Base-by-base conservation (phyloP, 2,113 vertebrate species). In the Cricetomys ansorgei region DNA sequence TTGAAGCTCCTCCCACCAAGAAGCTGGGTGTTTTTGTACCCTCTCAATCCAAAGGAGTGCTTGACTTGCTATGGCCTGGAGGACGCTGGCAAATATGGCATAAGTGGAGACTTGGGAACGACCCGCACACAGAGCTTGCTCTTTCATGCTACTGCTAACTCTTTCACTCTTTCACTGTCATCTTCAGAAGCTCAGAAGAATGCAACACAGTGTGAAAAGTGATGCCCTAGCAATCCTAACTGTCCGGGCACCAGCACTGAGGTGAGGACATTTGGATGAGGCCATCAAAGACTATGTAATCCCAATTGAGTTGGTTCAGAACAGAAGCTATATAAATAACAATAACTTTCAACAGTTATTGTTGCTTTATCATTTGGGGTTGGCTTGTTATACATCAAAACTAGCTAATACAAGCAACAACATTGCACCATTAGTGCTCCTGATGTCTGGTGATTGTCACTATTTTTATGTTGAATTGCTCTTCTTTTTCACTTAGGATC, bases 241-340 rank as follows among this genome's bases (percentile, higher is more conserved):
- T 89, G 19, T 90, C 37, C 73, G 73, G 48, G 12, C 25, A 45
- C 67, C 62, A 3, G 27, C 45, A 77, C 13, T 21, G 80, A 34
- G 40, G 29, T 89, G 73, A 9, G 69, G 6, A 94, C 23, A 62
- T 89, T 89, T 86, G 40, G 88, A 27, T 57, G 45, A 83, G 62
- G n/a, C 50, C 16, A 76, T 87, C 37, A 7, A 86, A 92, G 16
- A 69, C 34, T 25, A 67, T 37, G 23, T 19, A 88, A 16, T 79
- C 19, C 57, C 3, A 84, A 29, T 16, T 6, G 4, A 84, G 40
- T 43, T 31, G 94, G 43, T 40, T 83, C 55, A 90, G 55, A 95
- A 16, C n/a, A 96, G 55, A 87, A 93, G 48, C 40, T 88, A 93
- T 69, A 94, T 55, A n/a, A n/a, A n/a, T n/a, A n/a, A n/a, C n/a